Evolutionary conservation across 2,113 vertebrate species (phyloP).

Genomic region (Osmerus mordax): DNA sequence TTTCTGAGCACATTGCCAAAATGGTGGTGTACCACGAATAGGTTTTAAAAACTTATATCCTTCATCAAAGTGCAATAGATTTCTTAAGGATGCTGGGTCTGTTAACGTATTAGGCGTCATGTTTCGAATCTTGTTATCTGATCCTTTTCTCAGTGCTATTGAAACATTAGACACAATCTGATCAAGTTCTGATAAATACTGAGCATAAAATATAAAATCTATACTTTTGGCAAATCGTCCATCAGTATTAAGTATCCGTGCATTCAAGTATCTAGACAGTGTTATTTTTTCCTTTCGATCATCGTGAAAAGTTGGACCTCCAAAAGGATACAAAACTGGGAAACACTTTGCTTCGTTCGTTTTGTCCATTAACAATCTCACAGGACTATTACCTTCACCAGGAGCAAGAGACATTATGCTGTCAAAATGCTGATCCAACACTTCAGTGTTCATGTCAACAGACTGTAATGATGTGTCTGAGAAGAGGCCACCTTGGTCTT

Average conservation of each 20-base stretch:
- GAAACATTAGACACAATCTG: slow-evolving; percentile 21
- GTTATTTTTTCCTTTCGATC: slow-evolving; percentile 7
- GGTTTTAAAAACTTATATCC: slow-evolving; percentile 16
- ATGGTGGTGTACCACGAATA: slow-evolving; percentile 12
- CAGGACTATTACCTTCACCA: slow-evolving; percentile 23
- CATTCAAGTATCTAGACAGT: slow-evolving; percentile 18
- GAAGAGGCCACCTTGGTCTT: background rate
- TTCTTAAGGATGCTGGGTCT: background rate
- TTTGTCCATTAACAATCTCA: slow-evolving; percentile 9
- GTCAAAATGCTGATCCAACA: slow-evolving; percentile 12
- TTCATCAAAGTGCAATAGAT: slow-evolving; percentile 9
- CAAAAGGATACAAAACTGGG: slow-evolving; percentile 24
- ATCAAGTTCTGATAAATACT: slow-evolving; percentile 27
- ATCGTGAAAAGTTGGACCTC: slow-evolving; percentile 2
- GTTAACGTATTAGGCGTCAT: background rate
- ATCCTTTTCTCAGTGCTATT: slow-evolving; percentile 20
- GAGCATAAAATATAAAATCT: slow-evolving; percentile 29
- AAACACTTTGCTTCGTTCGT: slow-evolving; percentile 33
- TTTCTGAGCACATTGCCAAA: slow-evolving; percentile 7
- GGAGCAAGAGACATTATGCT: slow-evolving; percentile 4
- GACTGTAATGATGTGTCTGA: slow-evolving; percentile 3
- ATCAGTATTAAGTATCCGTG: slow-evolving; percentile 26
- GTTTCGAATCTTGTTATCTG: background rate
- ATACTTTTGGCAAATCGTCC: slow-evolving; percentile 24
- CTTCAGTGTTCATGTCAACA: background rate